Base-by-base conservation (phyloP, 1,140 invertebrate species). In the Penaeus vannamei region DNA sequence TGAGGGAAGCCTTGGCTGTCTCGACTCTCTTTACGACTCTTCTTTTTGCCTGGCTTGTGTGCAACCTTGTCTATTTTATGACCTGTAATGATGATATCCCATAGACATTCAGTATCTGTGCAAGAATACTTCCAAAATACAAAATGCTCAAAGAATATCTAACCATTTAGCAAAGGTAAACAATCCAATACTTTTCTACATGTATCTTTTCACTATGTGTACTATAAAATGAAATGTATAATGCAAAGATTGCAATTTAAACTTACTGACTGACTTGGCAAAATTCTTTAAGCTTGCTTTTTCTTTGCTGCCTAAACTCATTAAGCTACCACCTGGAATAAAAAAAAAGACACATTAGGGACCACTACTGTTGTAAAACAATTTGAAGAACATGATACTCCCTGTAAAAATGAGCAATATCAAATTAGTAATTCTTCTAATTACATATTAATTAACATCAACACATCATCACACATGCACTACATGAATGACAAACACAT, bases 221-320 rank as follows among this genome's bases (percentile, higher is more conserved):
- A 12, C 53, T 53, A 53, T 53, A 14, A 8, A 76, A 76, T 32
- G 5, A 29, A 76, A 76, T 72, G 26, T 3, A 76, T 20, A n/a
- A 4, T 76, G 14, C 72, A 26, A 32, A 76, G 29, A 32, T 2
- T 8, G 8, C 29, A 76, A 20, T 17, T 20, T 1, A 76, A 29
- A 77, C 84, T 83, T 89, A 89, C 87, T 89, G 83, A 89, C 87
- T 53, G 87, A 89, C 42, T 89, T 89, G 26, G 87, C 87, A 84
- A 89, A 89, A 72, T 72, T 89, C 82, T 89, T 89, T 14, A 89
- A 64, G 69, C 83, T 89, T 32, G 87, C 87, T 32, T 85, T 89
- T 66, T 89, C 87, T 79, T 89, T 89, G 60, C 61, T 72, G 42
- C 87, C 87, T 29, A 89, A 84, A 36, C 87, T 89, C 87, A 89